phyloP scores from a whole-genome alignment of 2,888 invertebrate species.

The Hirudinaria manillensis region DNA sequence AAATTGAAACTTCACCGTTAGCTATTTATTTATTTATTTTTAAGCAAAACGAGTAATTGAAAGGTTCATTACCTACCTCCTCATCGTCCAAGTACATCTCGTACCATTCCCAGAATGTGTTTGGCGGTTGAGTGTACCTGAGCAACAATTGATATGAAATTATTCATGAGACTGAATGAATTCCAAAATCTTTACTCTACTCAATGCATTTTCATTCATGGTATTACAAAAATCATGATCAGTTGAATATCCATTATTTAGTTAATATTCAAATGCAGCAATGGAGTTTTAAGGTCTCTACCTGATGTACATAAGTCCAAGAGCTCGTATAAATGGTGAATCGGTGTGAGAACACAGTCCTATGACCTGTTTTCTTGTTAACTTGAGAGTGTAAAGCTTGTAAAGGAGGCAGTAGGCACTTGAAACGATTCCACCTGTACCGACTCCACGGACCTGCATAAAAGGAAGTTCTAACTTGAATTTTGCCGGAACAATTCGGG shows the following conservation, averaged over 20 bases:
- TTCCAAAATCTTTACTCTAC: not conserved
- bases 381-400: conserved; percentile 87
- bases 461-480: not conserved
- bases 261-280: not conserved
- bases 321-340: conserved; percentile 91
- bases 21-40: not conserved
- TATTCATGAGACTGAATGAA: not conserved
- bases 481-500: not conserved
- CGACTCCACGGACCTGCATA: conserved; percentile 84
- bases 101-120: conserved; percentile 92
- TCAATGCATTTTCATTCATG: not conserved
- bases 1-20: conserved; percentile 31
- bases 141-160: conserved; percentile 15
- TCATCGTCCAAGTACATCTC: conserved; percentile 90
- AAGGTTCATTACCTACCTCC: conserved; percentile 60
- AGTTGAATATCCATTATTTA: not conserved
- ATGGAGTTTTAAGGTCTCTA: conserved; percentile 45
- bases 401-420: conserved; percentile 98
- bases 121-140: conserved; percentile 92
- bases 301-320: conserved; percentile 77
- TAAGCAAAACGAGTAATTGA: not conserved
- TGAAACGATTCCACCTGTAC: conserved; percentile 98
- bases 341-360: conserved; percentile 89
- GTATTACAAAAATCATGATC: not conserved
- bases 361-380: conserved; percentile 95